phyloP scores from a whole-genome alignment of 37 sponge, comb jelly and placozoan species.

The Geodia barretti region DNA sequence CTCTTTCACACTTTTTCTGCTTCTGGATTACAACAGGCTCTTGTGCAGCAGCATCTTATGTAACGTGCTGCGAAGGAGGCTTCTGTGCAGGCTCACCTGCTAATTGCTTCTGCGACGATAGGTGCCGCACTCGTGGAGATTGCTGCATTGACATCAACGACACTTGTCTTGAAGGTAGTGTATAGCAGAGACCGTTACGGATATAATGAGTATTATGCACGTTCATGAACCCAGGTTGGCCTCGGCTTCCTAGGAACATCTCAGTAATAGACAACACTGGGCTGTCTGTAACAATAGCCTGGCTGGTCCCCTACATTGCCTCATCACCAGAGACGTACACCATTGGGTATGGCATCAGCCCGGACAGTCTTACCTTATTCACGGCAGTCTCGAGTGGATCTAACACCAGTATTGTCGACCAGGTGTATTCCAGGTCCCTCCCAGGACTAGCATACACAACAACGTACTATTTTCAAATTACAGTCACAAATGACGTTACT shows the following conservation, averaged over 20 bases:
- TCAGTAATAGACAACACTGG: too few species aligned
- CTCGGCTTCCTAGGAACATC: too few species aligned
- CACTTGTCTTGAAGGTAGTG: not conserved
- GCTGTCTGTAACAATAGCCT: not conserved
- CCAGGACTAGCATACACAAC: not conserved
- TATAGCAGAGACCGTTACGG: not conserved
- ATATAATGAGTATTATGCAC: too few species aligned
- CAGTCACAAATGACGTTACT: not conserved
- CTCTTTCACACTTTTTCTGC: not conserved
- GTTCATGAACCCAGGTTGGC: too few species aligned
- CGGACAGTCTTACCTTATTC: not conserved
- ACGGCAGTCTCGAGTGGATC: not conserved
- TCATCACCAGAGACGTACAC: not conserved
- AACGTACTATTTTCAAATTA: not conserved
- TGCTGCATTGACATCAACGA: constrained; percentile 32
- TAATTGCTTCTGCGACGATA: constrained; percentile 26
- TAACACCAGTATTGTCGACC: not conserved
- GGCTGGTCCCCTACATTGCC: not conserved
- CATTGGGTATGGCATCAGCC: not conserved
- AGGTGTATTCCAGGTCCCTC: not conserved
- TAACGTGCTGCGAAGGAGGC: not conserved
- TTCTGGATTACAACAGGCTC: constrained; percentile 14
- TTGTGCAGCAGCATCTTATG: constrained; percentile 28
- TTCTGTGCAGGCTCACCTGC: not conserved
- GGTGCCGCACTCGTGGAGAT: not conserved